These are phyloP conservation scores for Dipus sagitta DNA, from an alignment of 2,797 vertebrate genomes.

Conservation along the genomic window DNA sequence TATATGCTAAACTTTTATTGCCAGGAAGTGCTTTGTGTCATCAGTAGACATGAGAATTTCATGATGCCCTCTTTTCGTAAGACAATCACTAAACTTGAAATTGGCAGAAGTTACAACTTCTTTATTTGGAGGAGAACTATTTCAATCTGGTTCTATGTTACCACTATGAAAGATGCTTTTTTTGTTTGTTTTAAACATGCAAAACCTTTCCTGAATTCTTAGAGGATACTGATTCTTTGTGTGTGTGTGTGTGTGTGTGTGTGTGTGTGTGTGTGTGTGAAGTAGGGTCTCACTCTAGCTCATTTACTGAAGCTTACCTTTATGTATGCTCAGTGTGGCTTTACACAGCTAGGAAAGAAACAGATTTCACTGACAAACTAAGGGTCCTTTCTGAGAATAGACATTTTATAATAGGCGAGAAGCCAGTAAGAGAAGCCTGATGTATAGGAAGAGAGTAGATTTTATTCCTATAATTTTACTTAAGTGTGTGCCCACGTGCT, in stretches of 20 bases:
- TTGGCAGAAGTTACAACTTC: conserved; percentile 30
- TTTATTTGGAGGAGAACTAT: conserved; percentile 17
- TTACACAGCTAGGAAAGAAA: conserved; percentile 13
- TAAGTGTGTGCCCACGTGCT: too few relatives aligned
- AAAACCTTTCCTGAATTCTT: not conserved
- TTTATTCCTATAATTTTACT: too few relatives aligned
- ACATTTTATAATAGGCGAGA: conserved; percentile 13
- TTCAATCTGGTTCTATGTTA: not conserved
- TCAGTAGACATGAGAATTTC: conserved; percentile 35
- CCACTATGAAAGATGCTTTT: conserved; percentile 23
- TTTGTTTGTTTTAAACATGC: not conserved
- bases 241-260: too few relatives aligned
- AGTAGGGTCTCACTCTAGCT: too few relatives aligned
- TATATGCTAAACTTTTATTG: not conserved
- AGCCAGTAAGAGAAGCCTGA: not conserved
- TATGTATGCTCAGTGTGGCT: not conserved
- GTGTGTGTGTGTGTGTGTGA: too few relatives aligned
- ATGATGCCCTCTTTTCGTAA: not conserved
- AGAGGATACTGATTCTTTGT: conserved; percentile 42
- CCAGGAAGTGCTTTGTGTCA: not conserved
- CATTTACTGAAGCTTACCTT: conserved; percentile 24
- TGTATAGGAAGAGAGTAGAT: not conserved
- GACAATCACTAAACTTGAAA: not conserved
- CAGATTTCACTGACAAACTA: not conserved
- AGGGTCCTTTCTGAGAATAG: conserved; percentile 21